A percentile compares a stretch with the other conserved stretches of the same genome.
phyloP scores from a whole-genome alignment of 1,140 invertebrate species.

The Cyclargus thomasi region DNA sequence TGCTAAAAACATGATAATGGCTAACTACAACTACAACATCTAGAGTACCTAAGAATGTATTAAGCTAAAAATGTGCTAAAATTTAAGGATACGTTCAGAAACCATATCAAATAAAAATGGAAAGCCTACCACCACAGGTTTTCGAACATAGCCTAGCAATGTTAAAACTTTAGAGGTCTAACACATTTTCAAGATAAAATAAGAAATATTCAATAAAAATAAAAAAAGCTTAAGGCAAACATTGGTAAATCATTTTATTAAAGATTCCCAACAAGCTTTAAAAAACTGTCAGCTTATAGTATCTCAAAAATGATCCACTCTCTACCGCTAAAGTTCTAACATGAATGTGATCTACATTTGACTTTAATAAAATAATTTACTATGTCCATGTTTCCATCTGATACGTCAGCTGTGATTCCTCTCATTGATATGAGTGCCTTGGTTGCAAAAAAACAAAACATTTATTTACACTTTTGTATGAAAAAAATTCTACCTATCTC shows the following conservation, averaged over 20 bases:
- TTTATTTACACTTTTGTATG: slow-evolving; percentile 16
- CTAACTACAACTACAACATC: slow-evolving; percentile 21
- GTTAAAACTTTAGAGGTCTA: background rate
- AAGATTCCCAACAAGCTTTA: background rate
- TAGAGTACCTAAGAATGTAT: slow-evolving; percentile 30
- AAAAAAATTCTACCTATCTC: slow-evolving; percentile 5
- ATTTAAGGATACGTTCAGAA: slow-evolving; percentile 70
- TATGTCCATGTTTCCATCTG: slow-evolving; percentile 55
- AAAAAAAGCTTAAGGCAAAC: background rate
- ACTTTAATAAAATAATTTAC: slow-evolving; percentile 57
- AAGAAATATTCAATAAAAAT: slow-evolving; percentile 10
- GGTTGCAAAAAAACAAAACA: slow-evolving; percentile 55
- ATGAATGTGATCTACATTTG: slow-evolving; percentile 7
- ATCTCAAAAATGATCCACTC: background rate
- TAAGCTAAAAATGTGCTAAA: slow-evolving; percentile 35
- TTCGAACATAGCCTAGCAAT: slow-evolving; percentile 67
- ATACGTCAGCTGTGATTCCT: slow-evolving; percentile 55
- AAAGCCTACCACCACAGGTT: slow-evolving; percentile 41
- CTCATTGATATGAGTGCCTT: slow-evolving; percentile 68
- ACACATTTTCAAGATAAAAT: background rate
- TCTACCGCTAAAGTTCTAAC: background rate
- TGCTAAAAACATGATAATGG: background rate
- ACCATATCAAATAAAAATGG: slow-evolving; percentile 35
- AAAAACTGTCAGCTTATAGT: background rate
- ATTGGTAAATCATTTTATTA: slow-evolving; percentile 4